Percentiles rank a stretch among this genome's conserved stretches.
These are phyloP conservation scores for Microdon myrmicae DNA, from an alignment of 2,888 invertebrate species.

Conservation along the genomic window DNA sequence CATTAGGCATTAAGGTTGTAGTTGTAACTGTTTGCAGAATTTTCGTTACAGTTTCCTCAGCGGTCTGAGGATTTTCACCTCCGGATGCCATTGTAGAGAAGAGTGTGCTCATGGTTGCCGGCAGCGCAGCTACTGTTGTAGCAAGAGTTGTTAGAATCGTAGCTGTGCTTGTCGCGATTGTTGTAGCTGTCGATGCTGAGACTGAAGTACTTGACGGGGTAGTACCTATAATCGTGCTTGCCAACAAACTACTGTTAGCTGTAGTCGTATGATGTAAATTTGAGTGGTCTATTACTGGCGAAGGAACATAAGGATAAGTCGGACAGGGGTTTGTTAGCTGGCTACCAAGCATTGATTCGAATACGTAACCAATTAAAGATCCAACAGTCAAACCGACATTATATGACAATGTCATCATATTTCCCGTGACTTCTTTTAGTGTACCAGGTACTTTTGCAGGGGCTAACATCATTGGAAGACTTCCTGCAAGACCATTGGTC, in stretches of 20 bases:
- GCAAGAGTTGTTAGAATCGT: constrained; percentile 57
- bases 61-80: constrained; percentile 23
- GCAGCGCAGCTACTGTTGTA: constrained; percentile 55
- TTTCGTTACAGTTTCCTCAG: constrained; percentile 37
- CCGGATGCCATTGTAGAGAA: constrained; percentile 55
- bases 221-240: constrained; percentile 34
- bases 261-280: constrained; percentile 54
- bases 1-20: constrained; percentile 19
- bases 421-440: constrained; percentile 89
- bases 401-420: constrained; percentile 93
- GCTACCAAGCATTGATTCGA: constrained; percentile 74
- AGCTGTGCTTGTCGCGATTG: constrained; percentile 58
- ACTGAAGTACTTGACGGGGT: constrained; percentile 48
- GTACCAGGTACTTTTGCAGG: constrained; percentile 87
- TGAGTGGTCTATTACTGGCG: constrained; percentile 56
- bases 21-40: constrained; percentile 28
- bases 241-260: constrained; percentile 30
- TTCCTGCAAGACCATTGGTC: constrained; percentile 88
- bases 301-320: constrained; percentile 60
- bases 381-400: constrained; percentile 88
- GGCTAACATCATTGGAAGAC: constrained; percentile 92
- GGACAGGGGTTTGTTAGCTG: constrained; percentile 69
- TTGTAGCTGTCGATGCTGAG: constrained; percentile 54
- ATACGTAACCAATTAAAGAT: constrained; percentile 83
- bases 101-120: constrained; percentile 59